Base-by-base conservation (phyloP, 53 echinoderm and acorn worm species). In the Echinarachnius parma region DNA sequence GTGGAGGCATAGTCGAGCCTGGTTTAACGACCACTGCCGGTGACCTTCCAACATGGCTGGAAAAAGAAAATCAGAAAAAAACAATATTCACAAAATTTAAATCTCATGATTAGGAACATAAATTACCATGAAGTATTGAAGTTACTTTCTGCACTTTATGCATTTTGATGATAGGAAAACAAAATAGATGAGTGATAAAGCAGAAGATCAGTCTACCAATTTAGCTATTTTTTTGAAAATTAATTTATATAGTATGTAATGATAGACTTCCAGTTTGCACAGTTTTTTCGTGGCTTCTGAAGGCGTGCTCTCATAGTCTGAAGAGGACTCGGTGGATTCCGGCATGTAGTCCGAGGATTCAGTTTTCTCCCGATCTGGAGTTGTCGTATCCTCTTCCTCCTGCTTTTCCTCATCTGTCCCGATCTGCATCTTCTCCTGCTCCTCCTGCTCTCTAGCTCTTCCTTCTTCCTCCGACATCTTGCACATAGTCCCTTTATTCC, bases 211-310 rank as follows among this genome's bases (percentile, higher is more conserved):
- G 19, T 16, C 22, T 49, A 19, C 22, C 19, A 4, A 49, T 22
- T 49, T 49, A 21, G 19, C 24, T 16, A 49, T 26, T 24, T 26
- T 26, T 23, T 24, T 9, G 1, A 53, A 53, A 53, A 4, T 23
- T 11, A 53, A 28, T 4, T 22, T 24, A 14, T 10, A 19, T 26
- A 14, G 27, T 53, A 27, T 22, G 25, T 53, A 28, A 53, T 23
- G 14, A 61, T 35, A 61, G 33, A 61, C 61, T 61, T 61, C 32
- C 61, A 35, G 21, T 61, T 61, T 61, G 61, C 61, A 61, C 36
- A 61, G 61, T 22, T 5, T 61, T 61, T 61, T 61, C 1, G 33
- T 32, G 2, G 61, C 33, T 21, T 61, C 34, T 21, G 32, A 35
- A 22, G 61, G 61, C 16, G 61, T 61, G 36, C 61, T 61, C 36